Evolutionary conservation across 2,888 invertebrate genomes (phyloP).

Genomic region (Biston betularia): DNA sequence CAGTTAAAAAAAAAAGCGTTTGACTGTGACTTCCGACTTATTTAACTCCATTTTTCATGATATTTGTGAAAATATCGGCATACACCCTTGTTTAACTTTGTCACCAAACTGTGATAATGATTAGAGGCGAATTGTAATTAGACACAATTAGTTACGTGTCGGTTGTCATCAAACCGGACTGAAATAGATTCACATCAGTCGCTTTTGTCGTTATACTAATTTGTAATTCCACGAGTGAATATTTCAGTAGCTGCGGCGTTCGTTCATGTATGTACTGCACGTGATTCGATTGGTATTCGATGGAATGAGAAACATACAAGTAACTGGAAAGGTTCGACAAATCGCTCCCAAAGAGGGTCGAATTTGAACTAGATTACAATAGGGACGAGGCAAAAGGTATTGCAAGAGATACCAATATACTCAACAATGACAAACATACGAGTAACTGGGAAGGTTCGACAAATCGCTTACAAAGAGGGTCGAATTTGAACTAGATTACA

Average conservation of each 20-base stretch:
- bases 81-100: neutral
- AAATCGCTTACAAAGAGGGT: neutral
- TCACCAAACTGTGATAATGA: conserved; percentile 20
- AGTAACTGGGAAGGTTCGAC: neutral
- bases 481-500: neutral
- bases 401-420: too few relatives aligned
- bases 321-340: neutral
- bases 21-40: too few relatives aligned
- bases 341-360: neutral
- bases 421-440: neutral
- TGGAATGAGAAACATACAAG: neutral
- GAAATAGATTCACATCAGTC: conserved; percentile 17
- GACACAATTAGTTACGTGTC: conserved; percentile 34
- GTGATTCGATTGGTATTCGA: conserved; percentile 1
- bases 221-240: conserved; percentile 10
- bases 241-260: conserved; percentile 2
- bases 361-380: too few relatives aligned
- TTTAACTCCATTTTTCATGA: too few relatives aligned
- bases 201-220: conserved; percentile 1
- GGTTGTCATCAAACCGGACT: conserved; percentile 21
- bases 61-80: too few relatives aligned
- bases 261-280: neutral
- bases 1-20: too few relatives aligned
- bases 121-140: conserved; percentile 27
- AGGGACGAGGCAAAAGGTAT: too few relatives aligned